Conservation (phyloP, 2,797 vertebrate genomes). For the Antrozous pallidus region DNA sequence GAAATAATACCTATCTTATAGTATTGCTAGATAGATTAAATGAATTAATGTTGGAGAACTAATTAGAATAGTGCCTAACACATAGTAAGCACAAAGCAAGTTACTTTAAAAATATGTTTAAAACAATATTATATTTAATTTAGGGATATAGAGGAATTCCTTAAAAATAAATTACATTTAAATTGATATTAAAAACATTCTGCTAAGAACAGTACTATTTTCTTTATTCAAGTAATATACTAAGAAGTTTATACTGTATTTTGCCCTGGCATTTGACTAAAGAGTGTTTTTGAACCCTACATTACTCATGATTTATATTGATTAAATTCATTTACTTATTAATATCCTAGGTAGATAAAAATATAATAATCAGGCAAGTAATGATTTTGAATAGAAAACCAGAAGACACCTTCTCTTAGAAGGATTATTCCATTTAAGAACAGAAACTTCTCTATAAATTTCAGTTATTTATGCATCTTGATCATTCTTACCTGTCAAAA, state of each 20-base stretch:
- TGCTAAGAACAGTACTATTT: not conserved
- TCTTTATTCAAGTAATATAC: not conserved
- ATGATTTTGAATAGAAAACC: not conserved
- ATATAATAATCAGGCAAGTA: not conserved
- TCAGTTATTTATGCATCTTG: not conserved
- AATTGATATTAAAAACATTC: not conserved
- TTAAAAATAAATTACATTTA: constrained; percentile 19
- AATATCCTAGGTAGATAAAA: not conserved
- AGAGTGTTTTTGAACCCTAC: not conserved
- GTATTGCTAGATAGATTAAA: not conserved
- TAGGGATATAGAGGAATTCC: not conserved
- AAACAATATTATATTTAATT: not conserved
- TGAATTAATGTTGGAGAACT: not conserved
- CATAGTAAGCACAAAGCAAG: not conserved
- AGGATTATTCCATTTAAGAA: not conserved
- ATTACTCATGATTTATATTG: not conserved
- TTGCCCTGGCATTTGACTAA: not conserved
- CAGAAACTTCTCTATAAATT: not conserved
- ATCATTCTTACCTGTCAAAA: constrained; percentile 18
- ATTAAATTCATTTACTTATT: constrained; percentile 11
- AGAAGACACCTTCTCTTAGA: not conserved
- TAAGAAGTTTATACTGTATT: not conserved
- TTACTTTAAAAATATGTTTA: not conserved
- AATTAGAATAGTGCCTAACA: not conserved
- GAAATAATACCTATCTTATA: not conserved